Evolutionary conservation across 2,888 invertebrate genomes (phyloP).

Genomic region (Gastracanthus pulcherrimus): DNA sequence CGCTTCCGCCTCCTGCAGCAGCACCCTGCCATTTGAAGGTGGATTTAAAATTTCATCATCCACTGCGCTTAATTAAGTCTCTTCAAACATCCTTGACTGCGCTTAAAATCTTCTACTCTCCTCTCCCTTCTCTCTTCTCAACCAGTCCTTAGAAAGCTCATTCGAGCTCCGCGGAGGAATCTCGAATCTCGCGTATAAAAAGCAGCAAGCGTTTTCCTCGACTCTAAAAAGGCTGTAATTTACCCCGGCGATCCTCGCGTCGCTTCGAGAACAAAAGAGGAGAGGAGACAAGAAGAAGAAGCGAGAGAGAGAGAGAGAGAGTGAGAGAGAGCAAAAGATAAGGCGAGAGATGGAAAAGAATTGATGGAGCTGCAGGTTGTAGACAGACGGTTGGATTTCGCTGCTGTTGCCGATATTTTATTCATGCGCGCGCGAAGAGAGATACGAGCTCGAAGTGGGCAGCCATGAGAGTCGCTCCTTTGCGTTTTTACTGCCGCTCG

Average conservation of each 20-base stretch:
- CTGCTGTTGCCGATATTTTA: slow-evolving; percentile 24
- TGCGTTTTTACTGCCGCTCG: not conserved
- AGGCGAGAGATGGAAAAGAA: not conserved
- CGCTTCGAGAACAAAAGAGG: not conserved
- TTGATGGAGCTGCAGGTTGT: not conserved
- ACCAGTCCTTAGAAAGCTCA: not conserved
- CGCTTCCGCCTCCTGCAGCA: not conserved
- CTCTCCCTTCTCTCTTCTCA: not conserved
- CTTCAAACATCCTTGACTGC: not conserved
- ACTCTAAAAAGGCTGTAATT: slow-evolving; percentile 10
- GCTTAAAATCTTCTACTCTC: not conserved
- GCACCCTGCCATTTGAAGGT: not conserved
- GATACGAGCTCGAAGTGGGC: no score
- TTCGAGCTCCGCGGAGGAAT: not conserved
- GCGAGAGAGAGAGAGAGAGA: not conserved
- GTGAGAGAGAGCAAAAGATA: not conserved
- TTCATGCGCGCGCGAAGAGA: slow-evolving; percentile 3
- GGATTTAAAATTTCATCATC: not conserved
- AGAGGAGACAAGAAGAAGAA: not conserved
- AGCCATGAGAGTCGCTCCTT: no score
- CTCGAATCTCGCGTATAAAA: not conserved
- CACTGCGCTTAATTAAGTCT: slow-evolving; percentile 11
- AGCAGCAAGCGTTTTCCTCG: not conserved
- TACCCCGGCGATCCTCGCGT: not conserved
- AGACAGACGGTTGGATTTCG: not conserved